Evolutionary conservation across 1,140 invertebrate species (phyloP), one percentile per base, ranked within the genome.

Genomic region (Drosophila nikananu): DNA sequence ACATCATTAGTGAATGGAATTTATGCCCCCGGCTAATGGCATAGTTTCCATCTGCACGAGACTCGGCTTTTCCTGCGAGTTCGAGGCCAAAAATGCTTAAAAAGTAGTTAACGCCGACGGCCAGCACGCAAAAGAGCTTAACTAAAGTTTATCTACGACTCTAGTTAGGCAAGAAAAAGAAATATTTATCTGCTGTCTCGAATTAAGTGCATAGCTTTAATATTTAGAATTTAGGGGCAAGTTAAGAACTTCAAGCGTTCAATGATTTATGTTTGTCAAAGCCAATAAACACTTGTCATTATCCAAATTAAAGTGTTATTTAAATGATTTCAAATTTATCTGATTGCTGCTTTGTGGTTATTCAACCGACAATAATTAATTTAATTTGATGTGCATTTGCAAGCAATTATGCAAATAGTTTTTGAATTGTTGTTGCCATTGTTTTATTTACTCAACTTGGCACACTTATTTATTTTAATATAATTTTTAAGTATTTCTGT

Each of bases 1-100:
- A 62, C 66, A 74, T 87, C 83, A 84, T 87, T 87, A 89, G 83
- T 66, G 61, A 13, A 30, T 32, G 44, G 15, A 83, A 89, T 62
- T 78, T 60, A 74, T 66, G 68, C 55, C 41, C 55, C 9, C 41
- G 60, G 59, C 77, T 83, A 87, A 83, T 81, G 81, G 77, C 61
- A 76, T 80, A 82, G 83, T 86, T 86, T 72, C 41, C 81, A 39
- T 41, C 54, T 59, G 42, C 35, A 32, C 21, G 32, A 23, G 21
- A 15, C 21, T 44, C 32, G 1, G 13, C 5, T 19, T 19, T 23
- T 19, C 49, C 41, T 27, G 19, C 21, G 37, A 7, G n/a, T 42
- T 51, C 13, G 23, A 10, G 32, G 2, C 25, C 30, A 15, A 74
- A 81, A 70, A 63, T 57, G 60, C 65, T 79, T 70, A 59, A 80